Base-by-base conservation (phyloP, 1,140 invertebrate genomes). In the Heliothis virescens region DNA sequence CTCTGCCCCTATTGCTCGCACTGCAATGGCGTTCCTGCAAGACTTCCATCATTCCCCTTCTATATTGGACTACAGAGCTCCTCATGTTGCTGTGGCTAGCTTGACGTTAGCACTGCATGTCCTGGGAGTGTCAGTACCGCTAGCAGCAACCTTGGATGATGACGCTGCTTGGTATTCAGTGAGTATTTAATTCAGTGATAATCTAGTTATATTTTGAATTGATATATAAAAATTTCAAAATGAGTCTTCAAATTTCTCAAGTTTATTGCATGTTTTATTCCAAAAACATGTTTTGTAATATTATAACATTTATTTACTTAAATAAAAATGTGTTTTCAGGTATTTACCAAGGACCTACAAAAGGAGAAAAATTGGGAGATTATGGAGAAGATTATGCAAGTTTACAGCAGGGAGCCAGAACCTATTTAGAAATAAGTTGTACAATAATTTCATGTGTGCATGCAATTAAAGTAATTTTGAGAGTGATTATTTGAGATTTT, bases 1-100 rank as follows among this genome's bases (percentile, higher is more conserved):
- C 60, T 95, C 96, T 72, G 95, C 96, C 78, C 98, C 98, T 1
- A 95, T 98, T 13, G 96, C 97, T 11, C 96, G 97, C 81, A 97
- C 97, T 1, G 96, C 98, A 26, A 98, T 98, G 95, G 96, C 97
- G 2, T 96, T 99, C 85, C 89, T 99, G 53, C 97, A 98, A 95
- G 98, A 99, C 95, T 98, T 98, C 89, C 98, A 99, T 93, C 98
- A 98, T 94, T 97, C 97, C 62, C 93, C 97, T 29, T 95, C 96
- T 71, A 96, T 98, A 84, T 91, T 99, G 21, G 97, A 98, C 76
- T 98, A 97, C 90, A 96, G 96, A 82, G 97, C 98, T 16, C 97
- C 98, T 85, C 97, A 98, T 89, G 95, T 98, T 76, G 98, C 98
- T 1, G 96, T 99, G 53, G 97, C 98, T 0, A 97, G 98, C 82